Base-by-base conservation (phyloP, 2,113 vertebrate genomes). In the Upupa epops region DNA sequence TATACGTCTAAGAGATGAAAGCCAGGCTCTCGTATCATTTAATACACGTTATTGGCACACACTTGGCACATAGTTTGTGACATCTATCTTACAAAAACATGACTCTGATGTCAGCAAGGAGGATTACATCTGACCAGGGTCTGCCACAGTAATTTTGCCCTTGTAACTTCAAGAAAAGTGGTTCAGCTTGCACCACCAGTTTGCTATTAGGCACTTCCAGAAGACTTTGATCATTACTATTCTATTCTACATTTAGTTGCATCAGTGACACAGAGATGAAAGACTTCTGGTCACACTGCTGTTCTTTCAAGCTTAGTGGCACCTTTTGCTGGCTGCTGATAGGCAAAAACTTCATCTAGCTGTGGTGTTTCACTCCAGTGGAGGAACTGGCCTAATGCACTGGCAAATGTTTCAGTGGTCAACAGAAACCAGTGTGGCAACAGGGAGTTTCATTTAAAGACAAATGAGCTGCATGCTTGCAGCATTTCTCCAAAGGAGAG, bases 171-270 rank as follows among this genome's bases (percentile, higher is more conserved):
- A 2, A 73, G 72, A 40, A 68, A 95, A 85, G 78, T 34, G 56
- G 34, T 51, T 21, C 24, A 63, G 48, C 56, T 80, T 88, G 83
- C 29, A 77, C 45, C 69, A 74, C 58, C 45, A 64, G 76, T 66
- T 88, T 79, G 42, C 48, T 89, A 70, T 21, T 77, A 88, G 19
- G 68, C 60, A 55, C 56, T 87, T 89, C 42, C 55, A 69, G 75
- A 87, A 80, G 71, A 42, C 79, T 94, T 94, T 95, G 71, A 83
- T 91, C 85, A 56, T 86, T 65, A 77, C 19, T 71, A 79, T 80
- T 66, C 82, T 88, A 11, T 42, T 88, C 72, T 61, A 58, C 56
- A 20, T 73, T 77, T 71, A 83, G 65, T 85, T 92, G 45, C 49
- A 81, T 68, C 69, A 68, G 15, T 74, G 64, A 77, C 93, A 83